A percentile compares a stretch with the other conserved stretches of the same genome.
These are phyloP conservation scores for Hipparchia sbordonii DNA, from an alignment of 2,888 invertebrate genomes.

Conservation along the genomic window DNA sequence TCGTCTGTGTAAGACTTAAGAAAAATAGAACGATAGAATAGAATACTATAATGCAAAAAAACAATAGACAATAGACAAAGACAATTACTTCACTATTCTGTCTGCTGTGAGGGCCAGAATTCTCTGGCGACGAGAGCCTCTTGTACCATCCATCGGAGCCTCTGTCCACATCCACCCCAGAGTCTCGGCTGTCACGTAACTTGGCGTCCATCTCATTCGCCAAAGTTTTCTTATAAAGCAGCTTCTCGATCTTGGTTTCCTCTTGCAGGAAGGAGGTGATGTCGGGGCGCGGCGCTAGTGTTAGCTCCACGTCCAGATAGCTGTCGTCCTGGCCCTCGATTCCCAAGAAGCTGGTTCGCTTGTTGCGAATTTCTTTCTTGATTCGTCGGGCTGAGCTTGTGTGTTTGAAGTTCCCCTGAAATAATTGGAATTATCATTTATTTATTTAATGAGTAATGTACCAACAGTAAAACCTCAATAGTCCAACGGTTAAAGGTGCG, in stretches of 20 bases:
- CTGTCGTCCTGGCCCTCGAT: slow-evolving; percentile 89
- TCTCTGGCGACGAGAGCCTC: slow-evolving; percentile 74
- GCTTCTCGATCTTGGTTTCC: slow-evolving; percentile 89
- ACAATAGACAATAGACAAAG: not conserved
- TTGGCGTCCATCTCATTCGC: slow-evolving; percentile 87
- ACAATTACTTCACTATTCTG: slow-evolving; percentile 88
- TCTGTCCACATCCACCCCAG: slow-evolving; percentile 88
- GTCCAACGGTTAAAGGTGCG: too few relatives aligned
- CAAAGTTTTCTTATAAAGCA: slow-evolving; percentile 88
- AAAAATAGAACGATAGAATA: too few relatives aligned
- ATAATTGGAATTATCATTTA: too few relatives aligned
- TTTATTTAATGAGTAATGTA: too few relatives aligned
- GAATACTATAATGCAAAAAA: too few relatives aligned
- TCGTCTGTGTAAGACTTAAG: too few relatives aligned
- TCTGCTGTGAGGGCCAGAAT: slow-evolving; percentile 87
- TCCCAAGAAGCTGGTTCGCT: slow-evolving; percentile 93
- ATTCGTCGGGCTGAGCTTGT: slow-evolving; percentile 92
- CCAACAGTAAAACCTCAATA: too few relatives aligned
- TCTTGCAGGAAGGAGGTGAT: slow-evolving; percentile 90
- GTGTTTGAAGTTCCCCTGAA: slow-evolving; percentile 85
- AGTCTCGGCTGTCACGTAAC: slow-evolving; percentile 88
- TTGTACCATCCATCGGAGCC: slow-evolving; percentile 84
- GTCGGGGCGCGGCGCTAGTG: slow-evolving; percentile 89
- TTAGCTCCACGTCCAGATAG: slow-evolving; percentile 86
- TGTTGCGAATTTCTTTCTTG: slow-evolving; percentile 92